Evolutionary conservation across 2,888 invertebrate species (phyloP), one percentile per base, ranked within the genome.

Genomic region (Mycalesis mineus): DNA sequence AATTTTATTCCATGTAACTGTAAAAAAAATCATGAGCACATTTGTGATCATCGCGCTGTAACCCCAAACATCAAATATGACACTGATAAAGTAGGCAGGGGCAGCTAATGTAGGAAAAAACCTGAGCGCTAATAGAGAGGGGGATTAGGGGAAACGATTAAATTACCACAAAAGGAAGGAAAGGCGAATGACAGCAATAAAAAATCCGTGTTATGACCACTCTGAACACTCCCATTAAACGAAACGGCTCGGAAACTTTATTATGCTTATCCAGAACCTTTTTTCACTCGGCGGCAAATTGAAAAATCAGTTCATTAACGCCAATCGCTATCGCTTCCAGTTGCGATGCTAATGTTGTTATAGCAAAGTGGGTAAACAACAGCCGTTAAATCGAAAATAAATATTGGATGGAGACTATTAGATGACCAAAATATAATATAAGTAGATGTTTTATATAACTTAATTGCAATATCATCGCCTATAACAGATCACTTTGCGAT

Each of bases 151-250:
- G 71, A 75, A 78, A 67, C 78, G 75, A 82, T 86, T 80, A 83
- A 82, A 84, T 87, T 81, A 81, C 79, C 79, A 75, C 78, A 79
- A 78, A 82, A 74, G 69, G 73, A 57, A 68, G 75, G 74, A 73
- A 62, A 72, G 68, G 63, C 71, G 72, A 75, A 81, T 78, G 72
- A 70, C 72, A 64, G 74, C 72, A 67, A 73, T 82, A 80, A 83
- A 79, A 69, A 71, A 71, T 73, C 70, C 67, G 67, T 69, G 72
- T 71, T 75, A 78, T 72, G 75, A 71, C 73, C 77, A 82, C 82
- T 82, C 79, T 79, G 82, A 82, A 80, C 75, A 74, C 66, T 55
- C 61, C 75, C 73, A 78, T 83, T 77, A 80, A 62, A 57, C 56
- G 62, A 65, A 66, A 64, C 67, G 66, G 66, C 54, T 65, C 62